Evolutionary conservation across 2,888 invertebrate species (phyloP), one percentile per base, ranked within the genome.

Genomic region (Seira ritae): DNA sequence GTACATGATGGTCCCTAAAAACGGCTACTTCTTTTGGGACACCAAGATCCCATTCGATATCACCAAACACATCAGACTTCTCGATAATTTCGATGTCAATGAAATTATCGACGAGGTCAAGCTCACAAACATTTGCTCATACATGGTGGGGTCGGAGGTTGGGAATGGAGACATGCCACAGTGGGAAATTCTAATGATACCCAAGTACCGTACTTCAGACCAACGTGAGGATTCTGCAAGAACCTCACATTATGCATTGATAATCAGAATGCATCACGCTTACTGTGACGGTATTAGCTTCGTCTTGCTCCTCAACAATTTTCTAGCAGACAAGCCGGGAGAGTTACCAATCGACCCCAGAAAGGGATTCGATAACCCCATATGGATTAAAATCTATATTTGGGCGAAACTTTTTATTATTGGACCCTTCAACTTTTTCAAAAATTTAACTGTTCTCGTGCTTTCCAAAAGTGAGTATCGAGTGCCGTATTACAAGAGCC

Each of bases 151-250:
- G 0, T 66, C 42, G 4, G 80, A 78, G 0, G 72, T 84, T 46
- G 72, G 31, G 2, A 62, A 62, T 4, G 68, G 73, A 1, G 67
- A 70, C 24, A 78, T 55, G 70, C 87, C 88, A 0, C 84, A 82
- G 67, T 88, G 88, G 88, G 88, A 88, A 77, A 62, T 87, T 46
- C 80, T 88, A 1, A 20, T 88, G 19, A 60, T 87, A 12, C 88
- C 88, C 10, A 81, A 81, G 8, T 88, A 80, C 55, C 65, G 81
- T 2, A 22, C 72, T 66, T 19, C 37, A 12, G 82, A 62, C 19
- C 70, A 81, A 60, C 24, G 69, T 0, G 46, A 12, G 2, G 24
- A 31, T 1, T 23, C 66, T 0, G 8, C 19, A 12, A 17, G 37
- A 6, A 78, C 78, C 2, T 19, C 70, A 2, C 84, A 87, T 46